Base-by-base conservation (phyloP, 2,113 vertebrate species). In the Tragulus kanchil region DNA sequence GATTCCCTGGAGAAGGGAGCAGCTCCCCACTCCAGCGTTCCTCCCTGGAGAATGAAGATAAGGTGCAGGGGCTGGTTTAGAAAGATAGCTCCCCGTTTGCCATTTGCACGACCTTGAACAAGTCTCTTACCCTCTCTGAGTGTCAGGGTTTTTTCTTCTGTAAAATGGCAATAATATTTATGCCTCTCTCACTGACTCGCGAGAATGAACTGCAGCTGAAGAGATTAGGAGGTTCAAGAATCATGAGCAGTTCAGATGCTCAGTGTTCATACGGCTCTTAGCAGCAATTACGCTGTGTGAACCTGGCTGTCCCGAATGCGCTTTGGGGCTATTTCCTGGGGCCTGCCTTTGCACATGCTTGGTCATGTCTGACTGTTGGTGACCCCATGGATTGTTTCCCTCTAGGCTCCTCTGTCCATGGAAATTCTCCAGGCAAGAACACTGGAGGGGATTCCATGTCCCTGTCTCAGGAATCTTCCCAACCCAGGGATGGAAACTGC, bases 221-320 rank as follows among this genome's bases (percentile, higher is more conserved):
- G 78, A 58, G n/a, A 58, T 25, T 25, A 36, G 58, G 78, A 81
- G 50, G 78, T 36, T 81, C 23, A 58, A 82, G 31, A 82, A 25
- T 58, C 58, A 82, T 58, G 78, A 36, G 15, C 19, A 58, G 8
- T 58, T 42, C 78, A 58, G 12, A 36, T 15, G 56, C 58, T 82
- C 58, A 25, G 36, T 58, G n/a, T 82, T 2, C 0, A 42, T 58
- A 58, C 54, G 14, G 78, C 12, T 58, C 21, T 82, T 58, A 3
- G 36, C 54, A 56, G 21, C 12, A 23, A 12, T 58, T 25, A 42
- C 8, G 42, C 36, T 82, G 54, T n/a, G 42, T 6, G 78, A 54
- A 58, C 12, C n/a, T 0, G 0, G 54, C 1, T 82, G 78, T 25
- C n/a, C 19, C 25, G 78, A 79, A 19, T 1, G 6, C 3, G 1